A percentile compares a stretch with the other conserved stretches of the same genome.
Evolutionary conservation across 2,113 vertebrate genomes (phyloP).

Genomic region (Tetrao urogallus): DNA sequence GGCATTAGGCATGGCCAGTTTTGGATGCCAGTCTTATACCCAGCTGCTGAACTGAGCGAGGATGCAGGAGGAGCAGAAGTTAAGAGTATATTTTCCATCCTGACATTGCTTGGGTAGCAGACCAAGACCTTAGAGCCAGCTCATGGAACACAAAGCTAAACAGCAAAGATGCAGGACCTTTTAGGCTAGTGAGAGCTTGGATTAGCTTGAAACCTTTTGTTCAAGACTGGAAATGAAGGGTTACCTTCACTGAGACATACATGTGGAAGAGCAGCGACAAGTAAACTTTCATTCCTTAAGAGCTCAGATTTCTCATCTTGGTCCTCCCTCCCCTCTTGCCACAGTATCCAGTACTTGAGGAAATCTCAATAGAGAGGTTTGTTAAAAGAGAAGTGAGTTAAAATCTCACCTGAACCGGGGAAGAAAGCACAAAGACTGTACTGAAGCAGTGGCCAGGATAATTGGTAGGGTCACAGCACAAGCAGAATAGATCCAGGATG

Average conservation of each 20-base stretch:
- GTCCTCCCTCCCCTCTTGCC: neutral
- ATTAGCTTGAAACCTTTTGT: neutral
- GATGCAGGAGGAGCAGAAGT: neutral
- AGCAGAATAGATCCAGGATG: neutral
- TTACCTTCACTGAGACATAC: neutral
- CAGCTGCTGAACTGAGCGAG: neutral
- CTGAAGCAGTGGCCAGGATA: neutral
- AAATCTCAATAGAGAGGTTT: neutral
- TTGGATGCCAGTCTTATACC: neutral
- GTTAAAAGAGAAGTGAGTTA: neutral
- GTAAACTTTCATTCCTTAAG: neutral
- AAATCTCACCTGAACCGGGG: neutral
- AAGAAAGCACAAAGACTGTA: neutral
- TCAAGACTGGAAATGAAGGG: neutral
- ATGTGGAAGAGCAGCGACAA: neutral
- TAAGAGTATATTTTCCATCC: neutral
- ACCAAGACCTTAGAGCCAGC: neutral
- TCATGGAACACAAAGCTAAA: neutral
- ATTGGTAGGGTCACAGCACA: neutral
- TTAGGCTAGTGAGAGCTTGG: neutral
- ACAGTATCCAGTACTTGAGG: neutral
- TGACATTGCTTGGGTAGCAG: neutral
- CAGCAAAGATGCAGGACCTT: neutral
- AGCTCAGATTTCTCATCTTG: neutral
- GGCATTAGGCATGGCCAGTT: neutral